These are phyloP conservation scores for Hystrix brachyura DNA, from an alignment of 2,113 vertebrate species.

Conservation along the genomic window DNA sequence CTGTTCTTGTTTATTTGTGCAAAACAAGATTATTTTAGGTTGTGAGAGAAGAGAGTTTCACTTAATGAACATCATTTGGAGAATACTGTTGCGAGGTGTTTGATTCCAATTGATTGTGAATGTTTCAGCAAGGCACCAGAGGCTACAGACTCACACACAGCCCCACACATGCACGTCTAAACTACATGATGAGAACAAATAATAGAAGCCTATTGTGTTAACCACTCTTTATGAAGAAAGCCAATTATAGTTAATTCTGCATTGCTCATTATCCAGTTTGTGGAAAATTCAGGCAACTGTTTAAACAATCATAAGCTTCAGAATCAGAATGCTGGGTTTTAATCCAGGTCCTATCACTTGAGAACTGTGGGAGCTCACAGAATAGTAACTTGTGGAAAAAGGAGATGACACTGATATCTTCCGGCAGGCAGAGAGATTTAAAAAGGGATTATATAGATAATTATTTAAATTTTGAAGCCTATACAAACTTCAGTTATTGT, in stretches of 20 bases:
- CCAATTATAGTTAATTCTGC: slow-evolving; percentile 65
- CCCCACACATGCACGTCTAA: slow-evolving; percentile 62
- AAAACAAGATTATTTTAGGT: slow-evolving; percentile 75
- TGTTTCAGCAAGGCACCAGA: slow-evolving; percentile 75
- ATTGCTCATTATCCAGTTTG: slow-evolving; percentile 50
- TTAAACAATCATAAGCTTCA: slow-evolving; percentile 51
- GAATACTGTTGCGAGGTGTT: slow-evolving; percentile 74
- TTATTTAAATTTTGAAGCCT: background rate
- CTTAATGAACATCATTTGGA: slow-evolving; percentile 81
- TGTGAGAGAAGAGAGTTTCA: slow-evolving; percentile 76
- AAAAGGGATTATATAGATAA: background rate
- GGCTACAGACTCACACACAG: slow-evolving; percentile 79
- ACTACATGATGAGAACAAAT: slow-evolving; percentile 62
- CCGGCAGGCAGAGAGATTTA: background rate
- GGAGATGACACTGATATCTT: background rate
- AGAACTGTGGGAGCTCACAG: background rate
- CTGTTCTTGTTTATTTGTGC: slow-evolving; percentile 72
- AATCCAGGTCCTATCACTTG: background rate
- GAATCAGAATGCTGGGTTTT: background rate
- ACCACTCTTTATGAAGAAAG: slow-evolving; percentile 67
- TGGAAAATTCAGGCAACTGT: slow-evolving; percentile 40
- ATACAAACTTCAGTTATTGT: background rate
- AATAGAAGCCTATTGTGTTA: slow-evolving; percentile 66
- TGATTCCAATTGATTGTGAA: slow-evolving; percentile 65
- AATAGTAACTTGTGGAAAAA: background rate